Conservation (phyloP, 2,797 vertebrate genomes). For the Melanotaenia trifasciata region DNA sequence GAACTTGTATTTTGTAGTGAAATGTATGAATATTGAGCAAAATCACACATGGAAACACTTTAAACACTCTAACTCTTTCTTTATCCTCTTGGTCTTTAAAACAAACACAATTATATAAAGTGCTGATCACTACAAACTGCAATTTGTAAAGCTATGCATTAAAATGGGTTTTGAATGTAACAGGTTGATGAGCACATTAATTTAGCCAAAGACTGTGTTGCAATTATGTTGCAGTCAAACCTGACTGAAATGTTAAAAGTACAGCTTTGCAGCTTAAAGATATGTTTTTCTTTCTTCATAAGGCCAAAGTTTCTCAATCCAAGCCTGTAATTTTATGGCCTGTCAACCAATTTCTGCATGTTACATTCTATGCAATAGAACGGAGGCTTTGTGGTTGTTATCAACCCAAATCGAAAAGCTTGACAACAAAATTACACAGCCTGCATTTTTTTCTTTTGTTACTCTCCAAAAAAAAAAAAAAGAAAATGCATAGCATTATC, state of each 20-base stretch:
- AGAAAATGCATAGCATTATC: not conserved
- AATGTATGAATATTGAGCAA: slow-evolving; percentile 12
- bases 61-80: not conserved
- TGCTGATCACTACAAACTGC: slow-evolving; percentile 53
- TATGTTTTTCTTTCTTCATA: no score
- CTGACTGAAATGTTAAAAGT: slow-evolving; percentile 6
- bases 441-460: not conserved
- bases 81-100: not conserved
- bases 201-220: slow-evolving; percentile 26
- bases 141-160: slow-evolving; percentile 35
- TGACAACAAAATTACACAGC: slow-evolving; percentile 26
- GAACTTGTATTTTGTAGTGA: slow-evolving; percentile 24
- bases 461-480: not conserved
- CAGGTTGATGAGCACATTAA: slow-evolving; percentile 35
- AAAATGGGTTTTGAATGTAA: slow-evolving; percentile 25
- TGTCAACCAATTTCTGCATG: slow-evolving; percentile 10
- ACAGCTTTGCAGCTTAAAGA: no score
- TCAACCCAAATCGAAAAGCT: slow-evolving; percentile 19
- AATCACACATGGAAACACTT: no score
- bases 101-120: not conserved
- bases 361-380: not conserved
- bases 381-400: slow-evolving; percentile 1
- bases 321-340: slow-evolving; percentile 12
- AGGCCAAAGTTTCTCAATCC: no score
- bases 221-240: slow-evolving; percentile 17